A percentile compares a stretch with the other conserved stretches of the same genome.
phyloP scores from a whole-genome alignment of 1,140 invertebrate genomes.

The Cyphomyrmex costatus region DNA sequence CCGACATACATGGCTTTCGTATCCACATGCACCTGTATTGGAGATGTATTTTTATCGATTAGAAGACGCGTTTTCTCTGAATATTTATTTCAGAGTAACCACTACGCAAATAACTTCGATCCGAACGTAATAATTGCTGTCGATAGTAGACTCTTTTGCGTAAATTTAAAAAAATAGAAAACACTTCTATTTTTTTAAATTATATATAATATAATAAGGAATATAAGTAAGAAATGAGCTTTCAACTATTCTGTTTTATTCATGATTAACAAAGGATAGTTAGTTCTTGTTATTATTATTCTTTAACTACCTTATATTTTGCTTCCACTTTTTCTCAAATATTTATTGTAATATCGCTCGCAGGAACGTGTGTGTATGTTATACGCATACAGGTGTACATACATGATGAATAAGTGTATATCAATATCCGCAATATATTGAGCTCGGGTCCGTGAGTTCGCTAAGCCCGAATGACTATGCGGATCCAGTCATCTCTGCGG shows the following conservation, averaged over 20 bases:
- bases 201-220: too few relatives aligned
- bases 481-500: conserved; percentile 11
- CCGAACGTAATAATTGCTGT: background rate
- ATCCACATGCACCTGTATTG: conserved; percentile 15
- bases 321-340: background rate
- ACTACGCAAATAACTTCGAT: conserved; percentile 5
- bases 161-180: background rate
- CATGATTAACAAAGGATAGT: too few relatives aligned
- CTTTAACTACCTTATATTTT: background rate
- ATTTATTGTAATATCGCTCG: background rate
- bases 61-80: background rate
- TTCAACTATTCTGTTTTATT: background rate
- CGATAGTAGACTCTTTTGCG: background rate
- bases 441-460: background rate
- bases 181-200: background rate
- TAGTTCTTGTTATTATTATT: background rate
- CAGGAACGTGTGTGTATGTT: background rate
- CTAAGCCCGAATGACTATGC: conserved; percentile 1
- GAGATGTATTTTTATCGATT: conserved; percentile 48
- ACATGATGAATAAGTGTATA: background rate
- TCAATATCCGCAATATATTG: background rate
- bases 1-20: conserved; percentile 34
- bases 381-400: background rate
- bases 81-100: conserved; percentile 8
- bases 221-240: background rate